Evolutionary conservation across 2,797 vertebrate species (phyloP), one percentile per base, ranked within the genome.

Genomic region (Alca torda): DNA sequence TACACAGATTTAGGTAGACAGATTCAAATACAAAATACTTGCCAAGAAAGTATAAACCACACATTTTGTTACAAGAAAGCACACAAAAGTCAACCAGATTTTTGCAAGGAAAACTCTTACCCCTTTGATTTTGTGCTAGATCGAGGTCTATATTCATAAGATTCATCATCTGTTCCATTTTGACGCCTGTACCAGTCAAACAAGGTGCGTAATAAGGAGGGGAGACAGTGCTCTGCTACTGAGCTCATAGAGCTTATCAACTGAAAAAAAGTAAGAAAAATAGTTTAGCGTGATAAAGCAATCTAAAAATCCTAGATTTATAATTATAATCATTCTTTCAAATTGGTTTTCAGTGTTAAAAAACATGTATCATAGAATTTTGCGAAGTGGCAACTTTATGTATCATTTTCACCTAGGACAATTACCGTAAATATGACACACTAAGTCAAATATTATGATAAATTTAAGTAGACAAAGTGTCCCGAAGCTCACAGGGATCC

Each of bases 241-340:
- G 99, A 99, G 99, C 99, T 99, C 99, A 99, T 99, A 98, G 99
- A 99, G 99, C 99, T 99, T 98, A 99, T 99, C 99, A 99, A 98
- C 99, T 99, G 96, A 11, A 97, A 98, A 60, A 90, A 73, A 85
- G 31, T 26, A 86, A 63, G 41, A 80, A 56, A 57, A 78, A 60
- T 4, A 82, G 13, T 41, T 73, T 2, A 81, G 53, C 16, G 23
- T n/a, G 31, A 87, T 24, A 70, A 33, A 91, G 19, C 59, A 82
- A 43, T 15, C 50, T 51, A 46, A 87, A 89, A 79, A 63, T 39
- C 26, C 30, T 39, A 48, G 5, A 51, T 51, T 51, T 51, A 51
- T 51, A 68, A 51, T 51, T 81, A 20, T 7, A 43, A 50, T 33
- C 1, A 48, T 33, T 63, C 23, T n/a, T 76, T 65, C 23, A 61